These are phyloP conservation scores for Alentia gelatinosa DNA, from an alignment of 2,888 invertebrate species.

Conservation along the genomic window DNA sequence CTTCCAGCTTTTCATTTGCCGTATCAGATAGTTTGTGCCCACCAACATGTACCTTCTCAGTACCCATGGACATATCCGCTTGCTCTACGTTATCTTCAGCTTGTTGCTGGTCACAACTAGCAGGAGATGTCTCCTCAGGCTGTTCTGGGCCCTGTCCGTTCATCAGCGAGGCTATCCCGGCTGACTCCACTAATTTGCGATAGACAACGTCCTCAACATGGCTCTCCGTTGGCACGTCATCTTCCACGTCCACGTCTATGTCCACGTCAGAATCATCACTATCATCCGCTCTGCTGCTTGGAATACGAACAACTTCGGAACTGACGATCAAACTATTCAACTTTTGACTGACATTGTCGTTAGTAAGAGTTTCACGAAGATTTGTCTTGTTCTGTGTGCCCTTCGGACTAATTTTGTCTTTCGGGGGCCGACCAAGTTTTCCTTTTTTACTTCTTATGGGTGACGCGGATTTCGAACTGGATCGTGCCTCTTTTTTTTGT, in stretches of 20 bases:
- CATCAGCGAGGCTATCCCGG: neutral
- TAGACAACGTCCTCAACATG: neutral
- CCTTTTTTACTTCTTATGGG: neutral
- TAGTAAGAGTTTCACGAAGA: neutral
- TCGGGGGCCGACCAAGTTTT: neutral
- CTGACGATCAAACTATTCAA: slow-evolving; percentile 15
- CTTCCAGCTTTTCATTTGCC: neutral
- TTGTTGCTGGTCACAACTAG: neutral
- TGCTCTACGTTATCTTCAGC: neutral
- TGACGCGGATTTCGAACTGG: neutral
- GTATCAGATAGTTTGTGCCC: neutral
- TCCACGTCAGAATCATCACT: slow-evolving; percentile 72
- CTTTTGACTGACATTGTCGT: neutral
- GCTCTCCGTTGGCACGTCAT: slow-evolving; percentile 58
- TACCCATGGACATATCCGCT: neutral
- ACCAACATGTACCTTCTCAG: neutral
- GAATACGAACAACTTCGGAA: slow-evolving; percentile 38
- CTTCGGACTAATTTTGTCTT: neutral
- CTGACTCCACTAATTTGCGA: neutral
- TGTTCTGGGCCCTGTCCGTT: neutral
- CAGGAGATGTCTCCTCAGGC: neutral
- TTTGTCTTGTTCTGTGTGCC: neutral
- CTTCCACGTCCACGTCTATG: slow-evolving; percentile 73
- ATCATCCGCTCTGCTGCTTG: neutral
- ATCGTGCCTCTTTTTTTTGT: neutral